Evolutionary conservation across 2,888 invertebrate genomes (phyloP).

Genomic region (Diplazon laetatorius): DNA sequence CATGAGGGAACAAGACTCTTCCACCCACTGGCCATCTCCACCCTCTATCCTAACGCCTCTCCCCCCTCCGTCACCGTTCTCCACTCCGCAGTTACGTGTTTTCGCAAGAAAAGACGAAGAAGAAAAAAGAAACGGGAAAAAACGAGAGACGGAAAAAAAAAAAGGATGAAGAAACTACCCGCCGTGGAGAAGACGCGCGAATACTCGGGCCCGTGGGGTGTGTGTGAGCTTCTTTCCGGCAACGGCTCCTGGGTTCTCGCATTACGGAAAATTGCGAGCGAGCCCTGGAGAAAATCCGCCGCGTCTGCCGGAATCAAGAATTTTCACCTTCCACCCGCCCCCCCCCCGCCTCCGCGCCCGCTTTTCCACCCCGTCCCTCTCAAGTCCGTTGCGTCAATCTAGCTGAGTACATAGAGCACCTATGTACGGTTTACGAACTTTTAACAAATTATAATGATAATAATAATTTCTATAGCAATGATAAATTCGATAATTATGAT

Average conservation of each 20-base stretch:
- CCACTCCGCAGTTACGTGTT: constrained; percentile 63
- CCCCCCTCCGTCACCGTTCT: constrained; percentile 14
- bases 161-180: no score
- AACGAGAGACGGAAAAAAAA: no score
- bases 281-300: constrained; percentile 60
- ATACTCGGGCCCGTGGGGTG: constrained; percentile 58
- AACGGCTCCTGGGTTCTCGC: constrained; percentile 50
- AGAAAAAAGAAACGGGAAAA: no score
- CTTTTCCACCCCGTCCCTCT: no score
- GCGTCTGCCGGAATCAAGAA: constrained; percentile 51
- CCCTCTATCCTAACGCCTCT: constrained; percentile 42
- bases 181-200: constrained; percentile 58
- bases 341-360: no score
- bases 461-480: no score
- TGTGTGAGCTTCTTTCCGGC: constrained; percentile 56
- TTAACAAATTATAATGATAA: constrained; percentile 5
- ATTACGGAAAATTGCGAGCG: constrained; percentile 67
- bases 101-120: constrained; percentile 60
- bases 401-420: constrained; percentile 22
- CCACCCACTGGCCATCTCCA: constrained; percentile 77
- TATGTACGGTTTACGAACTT: neutral
- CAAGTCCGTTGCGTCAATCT: constrained; percentile 16
- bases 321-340: constrained; percentile 38
- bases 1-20: constrained; percentile 67
- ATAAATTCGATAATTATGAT: no score